These are phyloP conservation scores for Agonopterix arenella DNA, from an alignment of 2,888 invertebrate species.

Conservation along the genomic window DNA sequence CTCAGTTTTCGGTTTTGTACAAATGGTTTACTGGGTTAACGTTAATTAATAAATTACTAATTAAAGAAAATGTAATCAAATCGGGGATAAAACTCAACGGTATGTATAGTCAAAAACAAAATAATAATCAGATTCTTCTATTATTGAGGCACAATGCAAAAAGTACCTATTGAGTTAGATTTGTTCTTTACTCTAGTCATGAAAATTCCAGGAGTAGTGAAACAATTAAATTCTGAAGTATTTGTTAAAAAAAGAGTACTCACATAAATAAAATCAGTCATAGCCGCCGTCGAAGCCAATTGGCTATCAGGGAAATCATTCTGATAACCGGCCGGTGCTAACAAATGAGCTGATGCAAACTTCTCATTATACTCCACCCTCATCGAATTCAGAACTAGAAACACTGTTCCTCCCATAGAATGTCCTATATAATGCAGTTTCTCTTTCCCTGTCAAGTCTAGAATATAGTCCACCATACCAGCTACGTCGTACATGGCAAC, in stretches of 20 bases:
- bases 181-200: too few species aligned
- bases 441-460: constrained; percentile 31
- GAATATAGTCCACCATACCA: constrained; percentile 43
- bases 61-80: too few species aligned
- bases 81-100: too few species aligned
- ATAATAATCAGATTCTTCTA: too few species aligned
- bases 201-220: too few species aligned
- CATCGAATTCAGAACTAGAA: constrained; percentile 42
- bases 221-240: too few species aligned
- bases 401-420: constrained; percentile 59
- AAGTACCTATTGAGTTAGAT: too few species aligned
- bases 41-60: too few species aligned
- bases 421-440: constrained; percentile 58
- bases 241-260: constrained; percentile 18
- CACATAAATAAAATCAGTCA: constrained; percentile 42
- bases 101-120: too few species aligned
- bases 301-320: constrained; percentile 32
- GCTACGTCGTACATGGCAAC: constrained; percentile 50
- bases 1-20: too few species aligned
- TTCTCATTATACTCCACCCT: constrained; percentile 47
- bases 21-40: too few species aligned
- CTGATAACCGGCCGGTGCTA: constrained; percentile 52
- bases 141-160: too few species aligned
- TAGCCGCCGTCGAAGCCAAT: constrained; percentile 18
- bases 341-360: constrained; percentile 43